These are phyloP conservation scores for Pygoscelis adeliae DNA, from an alignment of 2,113 vertebrate species.

Conservation along the genomic window DNA sequence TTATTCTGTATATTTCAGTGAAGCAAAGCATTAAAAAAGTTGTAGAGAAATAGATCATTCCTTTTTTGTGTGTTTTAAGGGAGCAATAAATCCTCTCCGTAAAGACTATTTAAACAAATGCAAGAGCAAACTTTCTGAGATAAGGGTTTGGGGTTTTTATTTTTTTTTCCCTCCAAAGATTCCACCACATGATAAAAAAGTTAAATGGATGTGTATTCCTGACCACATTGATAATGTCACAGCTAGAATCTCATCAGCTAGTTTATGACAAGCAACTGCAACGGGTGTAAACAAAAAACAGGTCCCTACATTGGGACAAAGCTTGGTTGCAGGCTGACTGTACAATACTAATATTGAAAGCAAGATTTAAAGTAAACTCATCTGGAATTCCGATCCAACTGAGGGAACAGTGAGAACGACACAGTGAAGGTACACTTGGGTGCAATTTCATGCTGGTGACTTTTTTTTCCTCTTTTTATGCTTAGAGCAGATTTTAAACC, in stretches of 20 bases:
- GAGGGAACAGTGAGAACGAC: constrained; percentile 62
- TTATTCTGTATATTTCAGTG: constrained; percentile 40
- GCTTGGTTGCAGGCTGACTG: neutral
- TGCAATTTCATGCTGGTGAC: constrained; percentile 80
- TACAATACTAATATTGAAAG: neutral
- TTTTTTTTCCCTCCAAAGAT: neutral
- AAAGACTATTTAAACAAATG: constrained; percentile 11
- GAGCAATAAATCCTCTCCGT: neutral
- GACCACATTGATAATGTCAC: neutral
- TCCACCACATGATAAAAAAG: neutral
- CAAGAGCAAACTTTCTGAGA: constrained; percentile 8
- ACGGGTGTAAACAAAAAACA: neutral
- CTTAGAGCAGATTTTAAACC: constrained; percentile 66
- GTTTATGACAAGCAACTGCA: constrained; percentile 15
- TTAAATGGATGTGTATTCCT: neutral
- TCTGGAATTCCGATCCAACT: constrained; percentile 31
- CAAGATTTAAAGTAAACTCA: neutral
- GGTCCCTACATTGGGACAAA: neutral
- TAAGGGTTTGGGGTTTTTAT: neutral
- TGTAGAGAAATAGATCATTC: neutral
- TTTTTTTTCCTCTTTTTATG: constrained; percentile 60
- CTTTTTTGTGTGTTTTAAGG: neutral
- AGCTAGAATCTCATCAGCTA: neutral
- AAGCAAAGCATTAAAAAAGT: constrained; percentile 14
- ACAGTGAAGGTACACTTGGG: constrained; percentile 74